Percentiles rank a stretch among this genome's conserved stretches.
Conservation (phyloP, 2,797 vertebrate genomes). For the Parambassis ranga region DNA sequence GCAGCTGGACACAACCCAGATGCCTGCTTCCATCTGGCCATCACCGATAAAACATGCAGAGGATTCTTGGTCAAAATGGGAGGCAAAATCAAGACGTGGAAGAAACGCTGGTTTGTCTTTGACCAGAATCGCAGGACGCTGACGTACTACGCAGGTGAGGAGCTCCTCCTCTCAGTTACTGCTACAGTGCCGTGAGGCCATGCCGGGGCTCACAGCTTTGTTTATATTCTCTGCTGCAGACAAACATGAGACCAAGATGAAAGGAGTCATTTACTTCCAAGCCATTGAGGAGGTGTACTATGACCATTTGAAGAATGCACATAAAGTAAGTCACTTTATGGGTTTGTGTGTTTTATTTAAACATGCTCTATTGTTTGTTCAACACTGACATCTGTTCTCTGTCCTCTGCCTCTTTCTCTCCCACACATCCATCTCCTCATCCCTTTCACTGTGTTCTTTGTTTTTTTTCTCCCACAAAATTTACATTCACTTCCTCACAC, state of each 20-base stretch:
- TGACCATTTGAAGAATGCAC: slow-evolving; percentile 97
- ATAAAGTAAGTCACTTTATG: slow-evolving; percentile 84
- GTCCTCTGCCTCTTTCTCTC: slow-evolving; percentile 15
- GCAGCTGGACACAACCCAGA: slow-evolving; percentile 92
- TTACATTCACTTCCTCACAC: neutral
- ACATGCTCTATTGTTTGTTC: neutral
- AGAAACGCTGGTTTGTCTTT: slow-evolving; percentile 98
- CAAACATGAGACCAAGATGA: slow-evolving; percentile 98
- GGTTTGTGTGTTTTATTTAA: neutral
- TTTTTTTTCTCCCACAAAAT: neutral
- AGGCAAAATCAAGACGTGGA: slow-evolving; percentile 98
- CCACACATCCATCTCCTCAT: neutral
- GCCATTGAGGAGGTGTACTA: slow-evolving; percentile 99
- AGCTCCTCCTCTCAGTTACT: neutral
- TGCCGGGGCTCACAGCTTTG: slow-evolving; percentile 19
- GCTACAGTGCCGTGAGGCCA: neutral
- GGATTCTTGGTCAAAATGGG: slow-evolving; percentile 97
- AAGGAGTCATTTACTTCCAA: slow-evolving; percentile 99
- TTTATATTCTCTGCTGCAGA: slow-evolving; percentile 78
- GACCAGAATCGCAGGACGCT: slow-evolving; percentile 94
- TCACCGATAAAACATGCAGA: slow-evolving; percentile 96
- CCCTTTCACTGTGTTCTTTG: neutral
- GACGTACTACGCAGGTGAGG: slow-evolving; percentile 90
- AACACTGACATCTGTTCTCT: slow-evolving; percentile 38
- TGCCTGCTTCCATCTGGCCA: slow-evolving; percentile 90